These are phyloP conservation scores for Melinopterus prodromus DNA, from an alignment of 2,888 invertebrate genomes.

Conservation along the genomic window DNA sequence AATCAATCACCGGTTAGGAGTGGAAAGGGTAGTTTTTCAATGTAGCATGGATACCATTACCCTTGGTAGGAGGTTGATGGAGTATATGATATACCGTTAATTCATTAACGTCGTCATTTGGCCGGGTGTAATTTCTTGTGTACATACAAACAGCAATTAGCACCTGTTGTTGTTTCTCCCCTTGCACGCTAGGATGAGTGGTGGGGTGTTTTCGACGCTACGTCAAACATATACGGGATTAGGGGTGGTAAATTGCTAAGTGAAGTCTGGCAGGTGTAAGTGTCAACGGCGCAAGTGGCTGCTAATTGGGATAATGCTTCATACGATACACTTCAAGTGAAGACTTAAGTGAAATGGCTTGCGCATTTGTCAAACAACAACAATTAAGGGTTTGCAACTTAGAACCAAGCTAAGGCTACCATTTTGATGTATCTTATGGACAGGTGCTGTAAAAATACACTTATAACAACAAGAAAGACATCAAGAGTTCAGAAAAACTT, in stretches of 20 bases:
- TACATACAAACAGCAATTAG: neutral
- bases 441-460: too few species aligned
- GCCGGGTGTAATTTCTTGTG: neutral
- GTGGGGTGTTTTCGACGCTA: neutral
- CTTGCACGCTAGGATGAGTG: neutral
- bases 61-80: neutral
- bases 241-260: neutral
- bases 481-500: too few species aligned
- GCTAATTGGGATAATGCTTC: neutral
- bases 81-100: neutral
- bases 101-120: neutral
- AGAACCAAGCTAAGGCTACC: too few species aligned
- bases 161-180: neutral
- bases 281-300: neutral
- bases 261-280: neutral
- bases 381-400: too few species aligned
- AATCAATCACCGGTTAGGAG: neutral
- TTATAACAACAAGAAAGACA: too few species aligned
- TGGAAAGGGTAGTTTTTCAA: neutral
- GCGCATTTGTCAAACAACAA: neutral
- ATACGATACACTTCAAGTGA: neutral
- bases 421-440: too few species aligned
- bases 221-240: neutral
- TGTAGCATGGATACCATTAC: too few species aligned
- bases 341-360: neutral